These are phyloP conservation scores for Odobenus rosmarus DNA, from an alignment of 2,113 vertebrate species.

Conservation along the genomic window DNA sequence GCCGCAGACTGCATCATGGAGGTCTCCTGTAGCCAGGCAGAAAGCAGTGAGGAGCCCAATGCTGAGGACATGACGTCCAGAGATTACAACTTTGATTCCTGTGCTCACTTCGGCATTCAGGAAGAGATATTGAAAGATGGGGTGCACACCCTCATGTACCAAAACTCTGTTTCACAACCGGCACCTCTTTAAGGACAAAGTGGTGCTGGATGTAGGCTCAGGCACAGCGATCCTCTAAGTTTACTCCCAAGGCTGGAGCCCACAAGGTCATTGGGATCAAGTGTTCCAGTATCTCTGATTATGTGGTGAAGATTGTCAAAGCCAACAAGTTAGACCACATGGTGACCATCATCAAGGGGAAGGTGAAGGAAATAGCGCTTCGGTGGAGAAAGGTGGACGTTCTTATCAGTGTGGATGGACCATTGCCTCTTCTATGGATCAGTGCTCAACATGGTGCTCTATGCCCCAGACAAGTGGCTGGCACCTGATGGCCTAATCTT, in stretches of 20 bases:
- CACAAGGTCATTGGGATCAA: slow-evolving; percentile 95
- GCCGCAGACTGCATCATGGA: slow-evolving; percentile 36
- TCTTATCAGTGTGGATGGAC: slow-evolving; percentile 97
- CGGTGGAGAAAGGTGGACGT: slow-evolving; percentile 94
- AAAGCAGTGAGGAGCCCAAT: slow-evolving; percentile 90
- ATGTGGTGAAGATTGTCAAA: slow-evolving; percentile 95
- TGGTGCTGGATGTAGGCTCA: slow-evolving; percentile 94
- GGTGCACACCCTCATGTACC: slow-evolving; percentile 94
- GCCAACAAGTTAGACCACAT: slow-evolving; percentile 95
- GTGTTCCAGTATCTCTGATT: slow-evolving; percentile 96
- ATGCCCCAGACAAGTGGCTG: slow-evolving; percentile 95
- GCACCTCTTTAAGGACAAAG: slow-evolving; percentile 95
- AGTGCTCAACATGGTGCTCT: slow-evolving; percentile 95
- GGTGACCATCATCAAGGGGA: slow-evolving; percentile 95
- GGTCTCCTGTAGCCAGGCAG: slow-evolving; percentile 89
- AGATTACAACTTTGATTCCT: slow-evolving; percentile 97
- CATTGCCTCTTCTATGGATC: slow-evolving; percentile 96
- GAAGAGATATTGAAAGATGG: slow-evolving; percentile 98
- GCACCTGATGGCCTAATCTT: slow-evolving; percentile 94
- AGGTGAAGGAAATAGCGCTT: slow-evolving; percentile 95
- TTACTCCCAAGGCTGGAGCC: slow-evolving; percentile 94
- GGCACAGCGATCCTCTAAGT: slow-evolving; percentile 96
- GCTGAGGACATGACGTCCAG: slow-evolving; percentile 97
- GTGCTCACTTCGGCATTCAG: slow-evolving; percentile 96
- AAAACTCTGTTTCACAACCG: slow-evolving; percentile 97